phyloP scores from a whole-genome alignment of 1,140 invertebrate species.

The Brachystomella parvula region DNA sequence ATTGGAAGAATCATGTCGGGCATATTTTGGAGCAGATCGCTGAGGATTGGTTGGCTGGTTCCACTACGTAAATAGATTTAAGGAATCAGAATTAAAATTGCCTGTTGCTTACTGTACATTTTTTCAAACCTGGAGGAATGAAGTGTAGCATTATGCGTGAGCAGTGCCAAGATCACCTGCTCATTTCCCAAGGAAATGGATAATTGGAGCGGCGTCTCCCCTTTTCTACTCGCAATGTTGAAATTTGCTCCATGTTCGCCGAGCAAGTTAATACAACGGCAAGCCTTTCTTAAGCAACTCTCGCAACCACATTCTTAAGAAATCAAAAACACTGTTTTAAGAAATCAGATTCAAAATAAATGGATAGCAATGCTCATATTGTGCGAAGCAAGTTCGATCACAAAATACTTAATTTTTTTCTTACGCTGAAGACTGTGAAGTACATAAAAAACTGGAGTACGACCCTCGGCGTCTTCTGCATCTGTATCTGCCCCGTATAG shows the following conservation, averaged over 20 bases:
- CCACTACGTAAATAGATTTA: background rate
- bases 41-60: constrained; percentile 12
- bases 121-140: background rate
- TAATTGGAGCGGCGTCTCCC: constrained; percentile 22
- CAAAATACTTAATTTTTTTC: background rate
- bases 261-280: constrained; percentile 20
- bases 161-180: constrained; percentile 12
- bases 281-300: constrained; percentile 13
- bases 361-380: background rate
- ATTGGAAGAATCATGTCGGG: constrained; percentile 21
- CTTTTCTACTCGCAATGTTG: constrained; percentile 13
- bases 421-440: constrained; percentile 16
- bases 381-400: background rate
- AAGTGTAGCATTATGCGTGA: constrained; percentile 21
- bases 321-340: background rate
- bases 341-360: background rate
- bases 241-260: constrained; percentile 19
- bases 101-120: background rate
- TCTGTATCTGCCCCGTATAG: constrained; percentile 22
- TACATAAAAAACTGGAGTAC: constrained; percentile 17
- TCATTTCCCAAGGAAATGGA: background rate
- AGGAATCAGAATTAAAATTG: background rate
- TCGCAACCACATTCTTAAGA: constrained; percentile 26
- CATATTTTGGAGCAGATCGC: constrained; percentile 22
- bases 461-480: constrained; percentile 17